Percentiles rank a stretch among this genome's conserved stretches.
Conservation (phyloP, 2,113 vertebrate species). For the Mola mola region DNA sequence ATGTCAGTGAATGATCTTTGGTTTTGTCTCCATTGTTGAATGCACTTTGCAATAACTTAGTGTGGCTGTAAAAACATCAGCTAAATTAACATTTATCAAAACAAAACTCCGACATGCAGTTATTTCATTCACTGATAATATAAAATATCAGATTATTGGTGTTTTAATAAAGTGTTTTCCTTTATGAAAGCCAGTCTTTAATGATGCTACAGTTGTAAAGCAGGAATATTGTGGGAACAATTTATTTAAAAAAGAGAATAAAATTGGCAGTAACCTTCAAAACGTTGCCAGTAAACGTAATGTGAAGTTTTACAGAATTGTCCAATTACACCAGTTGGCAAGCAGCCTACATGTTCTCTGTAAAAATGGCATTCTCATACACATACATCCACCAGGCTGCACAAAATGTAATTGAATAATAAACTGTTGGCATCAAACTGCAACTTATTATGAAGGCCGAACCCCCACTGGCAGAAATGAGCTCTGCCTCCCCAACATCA, state of each 20-base stretch:
- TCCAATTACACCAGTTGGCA: too few relatives aligned
- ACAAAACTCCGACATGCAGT: background rate
- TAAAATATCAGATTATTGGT: conserved; percentile 8
- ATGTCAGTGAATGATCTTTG: too few relatives aligned
- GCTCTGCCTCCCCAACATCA: conserved; percentile 72
- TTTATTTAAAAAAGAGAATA: background rate
- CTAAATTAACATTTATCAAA: too few relatives aligned
- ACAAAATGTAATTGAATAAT: conserved; percentile 72
- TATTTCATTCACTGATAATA: background rate
- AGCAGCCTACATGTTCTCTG: too few relatives aligned
- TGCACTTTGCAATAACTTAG: too few relatives aligned
- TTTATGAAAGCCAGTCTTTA: background rate
- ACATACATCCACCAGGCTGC: background rate
- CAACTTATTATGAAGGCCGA: conserved; percentile 69
- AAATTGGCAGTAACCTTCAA: conserved; percentile 13
- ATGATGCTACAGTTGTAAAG: background rate
- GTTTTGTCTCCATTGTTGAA: too few relatives aligned
- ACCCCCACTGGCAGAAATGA: conserved; percentile 73
- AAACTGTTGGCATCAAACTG: conserved; percentile 77
- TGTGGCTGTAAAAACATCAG: too few relatives aligned
- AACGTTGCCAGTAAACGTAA: background rate
- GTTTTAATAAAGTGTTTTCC: conserved; percentile 20
- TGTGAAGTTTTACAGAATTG: conserved; percentile 21
- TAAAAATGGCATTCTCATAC: background rate
- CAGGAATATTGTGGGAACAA: conserved; percentile 1